phyloP scores from a whole-genome alignment of 1,140 invertebrate species.

The Lepidostoma basale region DNA sequence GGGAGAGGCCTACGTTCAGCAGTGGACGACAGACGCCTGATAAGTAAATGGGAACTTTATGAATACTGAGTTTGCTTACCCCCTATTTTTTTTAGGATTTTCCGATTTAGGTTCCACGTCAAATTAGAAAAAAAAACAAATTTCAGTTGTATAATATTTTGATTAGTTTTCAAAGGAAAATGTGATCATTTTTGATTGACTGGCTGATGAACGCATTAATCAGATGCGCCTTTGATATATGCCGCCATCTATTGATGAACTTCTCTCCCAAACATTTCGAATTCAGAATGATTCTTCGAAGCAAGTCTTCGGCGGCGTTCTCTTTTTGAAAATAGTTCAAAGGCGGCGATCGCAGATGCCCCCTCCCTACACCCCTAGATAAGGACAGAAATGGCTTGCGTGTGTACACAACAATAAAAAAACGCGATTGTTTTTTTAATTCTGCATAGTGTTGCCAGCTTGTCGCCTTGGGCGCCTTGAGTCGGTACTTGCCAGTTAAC shows the following conservation, averaged over 20 bases:
- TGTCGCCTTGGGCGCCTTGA: too few species aligned
- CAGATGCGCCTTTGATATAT: background rate
- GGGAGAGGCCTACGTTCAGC: too few species aligned
- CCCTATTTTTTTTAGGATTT: too few species aligned
- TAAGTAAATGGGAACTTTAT: too few species aligned
- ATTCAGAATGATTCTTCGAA: slow-evolving; percentile 16
- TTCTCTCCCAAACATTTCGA: slow-evolving; percentile 16
- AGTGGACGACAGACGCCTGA: too few species aligned
- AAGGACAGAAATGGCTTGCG: slow-evolving; percentile 6
- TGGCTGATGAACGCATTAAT: background rate
- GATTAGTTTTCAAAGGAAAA: too few species aligned
- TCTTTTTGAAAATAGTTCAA: slow-evolving; percentile 36
- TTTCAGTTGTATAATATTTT: too few species aligned
- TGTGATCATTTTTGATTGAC: too few species aligned
- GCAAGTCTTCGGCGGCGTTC: slow-evolving; percentile 27
- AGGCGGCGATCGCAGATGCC: slow-evolving; percentile 15
- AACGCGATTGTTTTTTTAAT: slow-evolving; percentile 29
- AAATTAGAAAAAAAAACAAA: too few species aligned
- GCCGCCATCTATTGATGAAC: slow-evolving; percentile 25
- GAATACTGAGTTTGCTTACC: too few species aligned
- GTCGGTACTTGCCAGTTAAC: too few species aligned
- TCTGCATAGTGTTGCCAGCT: slow-evolving; percentile 18
- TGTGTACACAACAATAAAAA: slow-evolving; percentile 17
- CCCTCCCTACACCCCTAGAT: slow-evolving; percentile 37
- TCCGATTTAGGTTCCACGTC: too few species aligned